Evolutionary conservation across 2,888 invertebrate genomes (phyloP).

Genomic region (Euclidia mi): DNA sequence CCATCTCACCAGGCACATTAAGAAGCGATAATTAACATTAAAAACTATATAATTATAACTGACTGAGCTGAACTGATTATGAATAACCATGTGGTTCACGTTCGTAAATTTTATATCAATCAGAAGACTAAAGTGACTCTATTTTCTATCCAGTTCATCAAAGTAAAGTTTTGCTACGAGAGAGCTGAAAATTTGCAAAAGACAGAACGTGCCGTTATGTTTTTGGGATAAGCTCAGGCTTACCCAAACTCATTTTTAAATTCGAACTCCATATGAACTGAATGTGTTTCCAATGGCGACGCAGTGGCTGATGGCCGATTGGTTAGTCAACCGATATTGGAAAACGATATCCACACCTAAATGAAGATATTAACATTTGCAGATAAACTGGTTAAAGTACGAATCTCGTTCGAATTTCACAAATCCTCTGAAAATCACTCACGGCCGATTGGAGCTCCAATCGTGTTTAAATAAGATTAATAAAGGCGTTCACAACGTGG

Average conservation of each 20-base stretch:
- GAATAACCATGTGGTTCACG: too few relatives aligned
- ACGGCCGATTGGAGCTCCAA: constrained; percentile 65
- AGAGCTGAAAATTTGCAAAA: too few relatives aligned
- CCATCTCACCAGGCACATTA: too few relatives aligned
- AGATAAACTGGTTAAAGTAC: constrained; percentile 51
- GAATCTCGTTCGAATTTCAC: constrained; percentile 54
- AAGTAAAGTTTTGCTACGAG: too few relatives aligned
- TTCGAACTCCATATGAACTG: background rate
- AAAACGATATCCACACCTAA: constrained; percentile 57
- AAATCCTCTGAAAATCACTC: constrained; percentile 64
- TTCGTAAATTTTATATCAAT: too few relatives aligned
- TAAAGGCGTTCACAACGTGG: constrained; percentile 63
- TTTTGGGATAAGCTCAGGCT: too few relatives aligned
- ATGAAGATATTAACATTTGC: constrained; percentile 56
- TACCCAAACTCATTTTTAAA: constrained; percentile 4
- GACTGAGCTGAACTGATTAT: too few relatives aligned
- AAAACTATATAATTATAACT: too few relatives aligned
- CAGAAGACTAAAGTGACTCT: too few relatives aligned
- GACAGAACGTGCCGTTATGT: too few relatives aligned
- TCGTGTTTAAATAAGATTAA: constrained; percentile 74
- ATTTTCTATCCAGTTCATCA: too few relatives aligned
- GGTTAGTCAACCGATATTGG: constrained; percentile 46
- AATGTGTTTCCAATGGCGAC: constrained; percentile 15
- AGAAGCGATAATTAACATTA: too few relatives aligned
- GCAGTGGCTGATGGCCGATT: background rate